phyloP scores from a whole-genome alignment of 1,140 invertebrate genomes.

The Brachionus calyciflorus region DNA sequence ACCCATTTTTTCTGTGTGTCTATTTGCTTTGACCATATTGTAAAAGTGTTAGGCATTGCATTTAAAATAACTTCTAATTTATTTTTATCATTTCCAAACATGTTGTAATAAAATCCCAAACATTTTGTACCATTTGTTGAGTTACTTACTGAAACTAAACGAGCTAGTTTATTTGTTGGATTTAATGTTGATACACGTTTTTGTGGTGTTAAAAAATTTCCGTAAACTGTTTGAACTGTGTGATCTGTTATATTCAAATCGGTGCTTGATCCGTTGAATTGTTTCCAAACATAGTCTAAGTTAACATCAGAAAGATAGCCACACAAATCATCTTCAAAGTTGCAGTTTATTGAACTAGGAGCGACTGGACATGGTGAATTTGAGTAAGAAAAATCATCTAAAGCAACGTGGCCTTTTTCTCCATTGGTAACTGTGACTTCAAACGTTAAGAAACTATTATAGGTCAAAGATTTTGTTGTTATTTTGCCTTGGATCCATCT shows the following conservation, averaged over 20 bases:
- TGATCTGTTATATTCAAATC: constrained; percentile 15
- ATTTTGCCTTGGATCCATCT: constrained; percentile 3
- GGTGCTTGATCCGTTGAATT: not conserved
- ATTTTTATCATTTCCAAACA: constrained; percentile 41
- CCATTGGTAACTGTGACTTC: constrained; percentile 13
- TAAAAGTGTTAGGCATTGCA: too few relatives aligned
- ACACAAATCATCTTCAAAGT: constrained; percentile 27
- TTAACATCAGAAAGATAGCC: not conserved
- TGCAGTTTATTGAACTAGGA: not conserved
- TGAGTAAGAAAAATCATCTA: not conserved
- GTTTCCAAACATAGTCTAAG: not conserved
- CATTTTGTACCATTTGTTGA: not conserved
- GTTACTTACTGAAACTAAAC: not conserved
- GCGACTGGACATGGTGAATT: constrained; percentile 46
- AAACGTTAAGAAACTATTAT: not conserved
- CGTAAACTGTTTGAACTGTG: constrained; percentile 3
- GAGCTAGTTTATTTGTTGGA: constrained; percentile 23
- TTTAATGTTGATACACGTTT: not conserved
- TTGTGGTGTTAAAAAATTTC: not conserved
- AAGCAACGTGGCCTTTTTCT: constrained; percentile 20
- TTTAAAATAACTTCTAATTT: not conserved
- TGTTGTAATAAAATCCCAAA: constrained; percentile 47
- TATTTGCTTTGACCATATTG: not conserved
- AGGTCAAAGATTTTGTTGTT: constrained; percentile 11
- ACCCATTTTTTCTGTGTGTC: constrained; percentile 5